Base-by-base conservation (phyloP, 2,888 invertebrate species). In the Shargacucullia verbasci region DNA sequence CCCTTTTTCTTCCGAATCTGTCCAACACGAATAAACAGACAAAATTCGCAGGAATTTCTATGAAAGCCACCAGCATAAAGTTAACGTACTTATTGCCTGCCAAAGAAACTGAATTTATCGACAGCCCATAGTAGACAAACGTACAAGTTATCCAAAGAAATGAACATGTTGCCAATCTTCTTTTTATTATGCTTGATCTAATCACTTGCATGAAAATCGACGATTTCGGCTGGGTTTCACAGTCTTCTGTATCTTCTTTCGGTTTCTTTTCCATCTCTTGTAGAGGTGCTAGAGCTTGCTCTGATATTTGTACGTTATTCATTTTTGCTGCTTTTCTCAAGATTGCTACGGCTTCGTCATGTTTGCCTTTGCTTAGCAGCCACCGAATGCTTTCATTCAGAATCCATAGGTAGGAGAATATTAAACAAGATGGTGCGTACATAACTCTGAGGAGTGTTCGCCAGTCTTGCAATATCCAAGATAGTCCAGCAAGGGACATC, bases 141-240 rank as follows among this genome's bases (percentile, higher is more conserved):
- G 97, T 96, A 82, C 96, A 97, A 0, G 97, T 96, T 7, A 97
- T 95, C 97, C 97, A 97, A 77, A 97, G 95, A 76, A 96, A 95
- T 8, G 96, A 96, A 71, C 97, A 97, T 53, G 95, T 95, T 0
- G 95, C 64, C 59, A 96, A 86, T 76, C 96, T 91, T 31, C 92
- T 85, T 25, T 94, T 85, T 40, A 96, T 93, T 45, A 94, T 93
- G 58, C 89, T 90, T 0, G 95, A 95, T 78, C 89, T 93, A 11
- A 95, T 79, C 27, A 95, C 94, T 82, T 94, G 89, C 11, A 69
- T 40, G 44, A 93, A 85, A 1, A 83, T 78, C 0, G 94, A 89
- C 4, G 73, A 52, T 43, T 82, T 75, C 1, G 71, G 58, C 59
- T 74, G 56, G 9, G 46, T 76, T 2, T 63, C 62, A 13, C 80